Base-by-base conservation (phyloP, 1,140 invertebrate genomes). In the Idris sp. region DNA sequence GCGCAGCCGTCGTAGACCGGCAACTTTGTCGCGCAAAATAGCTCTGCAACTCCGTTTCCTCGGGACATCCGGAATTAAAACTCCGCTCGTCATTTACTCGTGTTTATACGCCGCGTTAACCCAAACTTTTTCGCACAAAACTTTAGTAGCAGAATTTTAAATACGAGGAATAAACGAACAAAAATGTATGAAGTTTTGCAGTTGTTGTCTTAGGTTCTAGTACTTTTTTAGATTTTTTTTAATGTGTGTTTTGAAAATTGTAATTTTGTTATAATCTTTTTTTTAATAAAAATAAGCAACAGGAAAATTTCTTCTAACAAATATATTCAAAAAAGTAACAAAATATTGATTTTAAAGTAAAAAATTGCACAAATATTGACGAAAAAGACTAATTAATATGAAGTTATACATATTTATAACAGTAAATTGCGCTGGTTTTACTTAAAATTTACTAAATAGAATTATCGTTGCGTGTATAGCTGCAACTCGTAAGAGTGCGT, bases 71-170 rank as follows among this genome's bases (percentile, higher is more conserved):
- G 51, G 51, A 58, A 64, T 72, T 72, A 58, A 72, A 64, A 72
- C 68, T 64, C 58, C 49, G 14, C 49, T 58, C 59, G 44, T 51
- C 68, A 72, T 72, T 72, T 58, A 64, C 58, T 51, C 58, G 44
- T 58, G 68, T 64, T 72, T 53, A 40, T 61, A 41, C 36, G 35
- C 11, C 51, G 35, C 58, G 49, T 51, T 19, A 51, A 16, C 36
- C 54, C 4, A 48, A 64, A 59, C 51, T 73, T 53, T 41, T 58
- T 44, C 25, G 28, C 44, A 25, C 38, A 15, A 69, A 73, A 73
- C 59, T 73, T 73, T 58, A 19, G 15, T 13, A 49, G 13, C 53
- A 36, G 51, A 58, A 73, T 65, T 59, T 73, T 58, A 72, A 72
- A 64, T 44, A 19, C 18, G 13, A 48, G 40, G 51, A 61, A 64